Evolutionary conservation across 2,113 vertebrate species (phyloP).

Genomic region (Mesitornis unicolor): DNA sequence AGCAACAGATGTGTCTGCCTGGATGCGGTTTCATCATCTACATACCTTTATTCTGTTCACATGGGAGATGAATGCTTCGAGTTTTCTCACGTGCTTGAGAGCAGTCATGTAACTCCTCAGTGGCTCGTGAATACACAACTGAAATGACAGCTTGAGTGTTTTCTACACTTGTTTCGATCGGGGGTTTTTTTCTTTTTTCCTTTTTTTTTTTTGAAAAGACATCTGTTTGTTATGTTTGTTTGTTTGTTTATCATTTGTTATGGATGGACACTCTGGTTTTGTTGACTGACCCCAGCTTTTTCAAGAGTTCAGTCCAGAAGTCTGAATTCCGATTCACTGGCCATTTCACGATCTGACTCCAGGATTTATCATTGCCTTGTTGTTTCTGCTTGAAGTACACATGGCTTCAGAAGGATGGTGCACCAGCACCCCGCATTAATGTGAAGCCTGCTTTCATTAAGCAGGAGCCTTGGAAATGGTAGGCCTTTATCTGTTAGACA

Average conservation of each 20-base stretch:
- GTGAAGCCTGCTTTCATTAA: conserved; percentile 10
- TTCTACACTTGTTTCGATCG: conserved; percentile 23
- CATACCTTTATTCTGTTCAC: conserved; percentile 23
- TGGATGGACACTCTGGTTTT: background rate
- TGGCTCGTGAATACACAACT: conserved; percentile 28
- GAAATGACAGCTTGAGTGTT: conserved; percentile 44
- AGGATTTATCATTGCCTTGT: conserved; percentile 14
- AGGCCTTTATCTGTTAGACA: background rate
- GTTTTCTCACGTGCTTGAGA: background rate
- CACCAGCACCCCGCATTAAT: background rate
- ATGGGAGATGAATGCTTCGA: conserved; percentile 26
- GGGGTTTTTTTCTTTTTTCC: background rate
- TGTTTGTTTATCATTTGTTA: conserved; percentile 26
- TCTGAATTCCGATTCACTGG: background rate
- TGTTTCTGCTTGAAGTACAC: background rate
- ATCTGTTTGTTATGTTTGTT: background rate
- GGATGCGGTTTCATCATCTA: conserved; percentile 48
- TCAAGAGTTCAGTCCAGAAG: conserved; percentile 3
- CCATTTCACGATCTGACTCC: background rate
- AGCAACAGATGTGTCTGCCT: conserved; percentile 69
- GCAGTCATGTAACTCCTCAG: conserved; percentile 25
- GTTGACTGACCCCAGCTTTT: conserved; percentile 40
- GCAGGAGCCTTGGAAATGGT: background rate
- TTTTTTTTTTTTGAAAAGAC: background rate
- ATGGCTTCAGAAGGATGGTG: conserved; percentile 25